Percentiles rank a stretch among this genome's conserved stretches.
phyloP scores from a whole-genome alignment of 2,888 invertebrate genomes.

The Ophion ventricosus region DNA sequence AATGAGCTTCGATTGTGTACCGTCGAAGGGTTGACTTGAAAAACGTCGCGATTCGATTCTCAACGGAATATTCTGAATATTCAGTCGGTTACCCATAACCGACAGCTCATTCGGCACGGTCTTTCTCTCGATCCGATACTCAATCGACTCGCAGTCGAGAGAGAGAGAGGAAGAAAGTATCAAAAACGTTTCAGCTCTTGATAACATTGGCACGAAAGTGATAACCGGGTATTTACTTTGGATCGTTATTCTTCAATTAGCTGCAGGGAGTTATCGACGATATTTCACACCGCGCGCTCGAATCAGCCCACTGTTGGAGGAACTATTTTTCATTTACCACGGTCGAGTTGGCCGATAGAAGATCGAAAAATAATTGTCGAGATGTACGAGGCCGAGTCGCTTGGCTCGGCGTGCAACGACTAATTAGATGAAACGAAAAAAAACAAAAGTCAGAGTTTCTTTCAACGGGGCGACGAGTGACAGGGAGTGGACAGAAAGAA shows the following conservation, averaged over 20 bases:
- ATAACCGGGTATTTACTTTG: background rate
- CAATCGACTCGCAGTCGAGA: background rate
- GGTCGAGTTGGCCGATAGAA: background rate
- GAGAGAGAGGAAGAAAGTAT: background rate
- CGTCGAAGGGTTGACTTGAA: background rate
- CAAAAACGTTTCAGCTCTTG: background rate
- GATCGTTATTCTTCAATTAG: background rate
- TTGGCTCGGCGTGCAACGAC: constrained; percentile 45
- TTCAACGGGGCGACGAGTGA: constrained; percentile 57
- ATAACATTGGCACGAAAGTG: background rate
- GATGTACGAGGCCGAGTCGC: constrained; percentile 29
- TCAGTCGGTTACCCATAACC: background rate
- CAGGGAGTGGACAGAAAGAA: constrained; percentile 41
- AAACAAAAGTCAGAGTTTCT: constrained; percentile 48
- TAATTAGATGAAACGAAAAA: constrained; percentile 37
- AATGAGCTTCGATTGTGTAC: no score
- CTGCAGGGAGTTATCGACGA: background rate
- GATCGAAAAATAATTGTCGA: constrained; percentile 15
- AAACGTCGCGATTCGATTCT: background rate
- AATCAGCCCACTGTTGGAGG: background rate
- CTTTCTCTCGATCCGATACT: constrained; percentile 2
- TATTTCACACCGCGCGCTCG: background rate
- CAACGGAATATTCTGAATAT: background rate
- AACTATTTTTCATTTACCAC: background rate
- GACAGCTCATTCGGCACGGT: background rate